These are phyloP conservation scores for Epirrita christyi DNA, from an alignment of 2,888 invertebrate genomes.

Conservation along the genomic window DNA sequence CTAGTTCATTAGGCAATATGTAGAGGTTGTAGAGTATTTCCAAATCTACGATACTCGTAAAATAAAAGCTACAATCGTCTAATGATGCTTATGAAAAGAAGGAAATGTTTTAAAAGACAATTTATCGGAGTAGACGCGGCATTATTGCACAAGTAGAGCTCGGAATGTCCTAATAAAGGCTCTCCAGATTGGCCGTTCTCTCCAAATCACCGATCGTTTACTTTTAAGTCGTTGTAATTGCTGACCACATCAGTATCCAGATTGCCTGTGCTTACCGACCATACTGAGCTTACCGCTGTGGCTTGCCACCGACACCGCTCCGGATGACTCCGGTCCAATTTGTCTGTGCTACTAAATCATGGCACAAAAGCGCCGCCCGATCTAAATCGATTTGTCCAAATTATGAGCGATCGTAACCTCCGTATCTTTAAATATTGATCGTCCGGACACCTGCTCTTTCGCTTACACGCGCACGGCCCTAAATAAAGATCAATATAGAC, in stretches of 20 bases:
- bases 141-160: conserved; percentile 37
- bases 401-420: conserved; percentile 60
- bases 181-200: conserved; percentile 59
- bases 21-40: conserved; percentile 10
- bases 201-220: conserved; percentile 75
- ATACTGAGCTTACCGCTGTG: conserved; percentile 13
- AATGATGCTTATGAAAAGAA: conserved; percentile 25
- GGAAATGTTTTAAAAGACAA: conserved; percentile 30
- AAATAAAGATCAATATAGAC: conserved; percentile 17
- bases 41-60: conserved; percentile 26
- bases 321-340: conserved; percentile 76
- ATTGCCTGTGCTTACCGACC: conserved; percentile 52
- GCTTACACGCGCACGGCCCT: conserved; percentile 35
- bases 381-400: conserved; percentile 83
- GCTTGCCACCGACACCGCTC: too few relatives aligned
- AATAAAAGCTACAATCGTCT: conserved; percentile 19
- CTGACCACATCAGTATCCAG: conserved; percentile 67
- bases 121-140: conserved; percentile 27
- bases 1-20: conserved; percentile 27
- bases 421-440: conserved; percentile 68
- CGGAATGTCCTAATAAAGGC: conserved; percentile 52
- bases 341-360: conserved; percentile 81
- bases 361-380: conserved; percentile 77
- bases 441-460: conserved; percentile 56
- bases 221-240: conserved; percentile 76